Evolutionary conservation across 2,888 invertebrate species (phyloP), one percentile per base, ranked within the genome.

Genomic region (Aphodius granarius): DNA sequence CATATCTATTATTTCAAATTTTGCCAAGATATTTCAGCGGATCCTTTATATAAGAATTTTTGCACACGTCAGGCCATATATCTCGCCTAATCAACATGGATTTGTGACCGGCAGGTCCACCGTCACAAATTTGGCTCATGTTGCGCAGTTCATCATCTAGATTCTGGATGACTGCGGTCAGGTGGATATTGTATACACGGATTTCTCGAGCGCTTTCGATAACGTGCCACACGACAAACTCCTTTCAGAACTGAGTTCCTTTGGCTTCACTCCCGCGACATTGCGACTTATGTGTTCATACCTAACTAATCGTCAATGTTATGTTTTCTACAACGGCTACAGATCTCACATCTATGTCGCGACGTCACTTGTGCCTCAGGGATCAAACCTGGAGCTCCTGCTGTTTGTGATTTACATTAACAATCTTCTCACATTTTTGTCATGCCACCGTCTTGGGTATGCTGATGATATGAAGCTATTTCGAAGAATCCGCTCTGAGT

Each of bases 381-480:
- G 71, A 16, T 75, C 77, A 9, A 73, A 75, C 22, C 20, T 75
- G 64, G 77, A 73, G 5, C 77, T 73, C 2, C 17, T 75, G 71
- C 71, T 75, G 43, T 75, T 77, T 18, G 15, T 72, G 6, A 23
- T 74, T 66, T 77, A 73, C 70, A 75, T 75, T 18, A 77, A 75
- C 70, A 75, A 73, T 43, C 20, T 77, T 15, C 64, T 22, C 43
- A 20, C 62, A 17, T 3, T 20, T n/a, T 43, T 77, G 15, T 19
- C 72, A 19, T 72, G 72, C 66, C 71, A 19, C 15, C 23, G 22
- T 17, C 66, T 75, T 23, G 62, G 75, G 64, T 77, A 72, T 73
- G 75, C 77, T 15, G 71, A 75, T 62, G 75, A 75, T 71, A 63
- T 73, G 22, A 77, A 77, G 73, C 64, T 77, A 73, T 75, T n/a